These are phyloP conservation scores for Notodonta dromedarius DNA, from an alignment of 2,888 invertebrate species.

Conservation along the genomic window DNA sequence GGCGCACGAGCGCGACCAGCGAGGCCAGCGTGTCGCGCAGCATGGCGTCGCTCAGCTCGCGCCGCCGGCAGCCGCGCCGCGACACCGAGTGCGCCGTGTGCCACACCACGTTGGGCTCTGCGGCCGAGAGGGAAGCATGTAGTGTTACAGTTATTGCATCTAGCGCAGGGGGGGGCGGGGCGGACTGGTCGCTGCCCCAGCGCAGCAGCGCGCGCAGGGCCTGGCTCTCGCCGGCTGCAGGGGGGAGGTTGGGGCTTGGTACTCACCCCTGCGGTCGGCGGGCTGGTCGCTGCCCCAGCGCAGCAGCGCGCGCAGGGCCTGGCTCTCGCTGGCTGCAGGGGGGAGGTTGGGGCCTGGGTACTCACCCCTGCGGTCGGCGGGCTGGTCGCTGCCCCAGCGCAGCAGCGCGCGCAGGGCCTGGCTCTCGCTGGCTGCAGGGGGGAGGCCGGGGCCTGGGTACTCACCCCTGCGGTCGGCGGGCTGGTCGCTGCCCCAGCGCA, in stretches of 20 bases:
- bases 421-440: no score
- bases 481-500: slow-evolving; percentile 61
- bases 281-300: no score
- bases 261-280: no score
- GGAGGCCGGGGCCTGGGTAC: not conserved
- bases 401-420: no score
- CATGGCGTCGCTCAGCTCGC: slow-evolving; percentile 89
- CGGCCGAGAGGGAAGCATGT: no score
- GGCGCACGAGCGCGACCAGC: slow-evolving; percentile 92
- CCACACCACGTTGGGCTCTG: slow-evolving; percentile 95
- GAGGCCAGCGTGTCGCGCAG: slow-evolving; percentile 93
- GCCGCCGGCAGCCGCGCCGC: slow-evolving; percentile 91
- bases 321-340: no score
- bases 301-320: no score
- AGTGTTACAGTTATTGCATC: no score
- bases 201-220: slow-evolving; percentile 87
- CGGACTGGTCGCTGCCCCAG: slow-evolving; percentile 53
- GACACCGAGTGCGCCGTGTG: slow-evolving; percentile 97
- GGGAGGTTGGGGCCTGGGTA: slow-evolving; percentile 47
- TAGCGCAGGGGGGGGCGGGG: not conserved
- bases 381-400: slow-evolving; percentile 6
- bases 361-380: slow-evolving; percentile 15
- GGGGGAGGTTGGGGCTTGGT: slow-evolving; percentile 85
- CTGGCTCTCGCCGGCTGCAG: slow-evolving; percentile 93
- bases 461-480: slow-evolving; percentile 4